Conservation (phyloP, 2,797 vertebrate genomes). For the Hybognathus amarus region DNA sequence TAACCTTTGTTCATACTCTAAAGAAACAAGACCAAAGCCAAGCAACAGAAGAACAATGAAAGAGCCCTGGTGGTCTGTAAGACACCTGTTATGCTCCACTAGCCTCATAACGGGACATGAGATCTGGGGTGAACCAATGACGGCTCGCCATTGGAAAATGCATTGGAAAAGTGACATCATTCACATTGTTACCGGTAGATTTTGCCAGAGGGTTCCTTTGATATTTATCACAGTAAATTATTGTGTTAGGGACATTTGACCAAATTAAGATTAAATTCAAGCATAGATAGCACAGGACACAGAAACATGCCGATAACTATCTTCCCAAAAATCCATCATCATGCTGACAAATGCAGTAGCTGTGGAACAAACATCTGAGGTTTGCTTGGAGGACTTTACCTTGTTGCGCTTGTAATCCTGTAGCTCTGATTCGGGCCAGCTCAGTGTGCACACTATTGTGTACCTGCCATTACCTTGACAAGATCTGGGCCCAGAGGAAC, state of each 20-base stretch:
- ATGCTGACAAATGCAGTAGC: conserved; percentile 32
- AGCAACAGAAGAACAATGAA: conserved; percentile 56
- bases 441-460: conserved; percentile 39
- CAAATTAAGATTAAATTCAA: neutral
- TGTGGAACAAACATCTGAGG: conserved; percentile 29
- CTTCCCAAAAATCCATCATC: conserved; percentile 16
- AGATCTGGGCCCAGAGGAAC: conserved; percentile 56
- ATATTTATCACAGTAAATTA: neutral
- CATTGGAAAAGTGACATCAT: conserved; percentile 43
- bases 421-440: conserved; percentile 26
- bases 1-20: conserved; percentile 51
- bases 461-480: conserved; percentile 56
- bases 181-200: conserved; percentile 26
- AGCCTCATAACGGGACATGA: conserved; percentile 33
- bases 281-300: neutral
- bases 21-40: conserved; percentile 45
- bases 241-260: neutral
- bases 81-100: conserved; percentile 53
- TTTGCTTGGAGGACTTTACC: conserved; percentile 17
- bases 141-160: conserved; percentile 38
- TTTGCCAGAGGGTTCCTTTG: conserved; percentile 17
- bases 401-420: conserved; percentile 48
- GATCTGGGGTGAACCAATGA: conserved; percentile 47
- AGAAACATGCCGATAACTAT: conserved; percentile 14
- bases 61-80: conserved; percentile 56